A percentile compares a stretch with the other conserved stretches of the same genome.
Conservation (phyloP, 2,113 vertebrate species). For the Ranitomeya imitator region DNA sequence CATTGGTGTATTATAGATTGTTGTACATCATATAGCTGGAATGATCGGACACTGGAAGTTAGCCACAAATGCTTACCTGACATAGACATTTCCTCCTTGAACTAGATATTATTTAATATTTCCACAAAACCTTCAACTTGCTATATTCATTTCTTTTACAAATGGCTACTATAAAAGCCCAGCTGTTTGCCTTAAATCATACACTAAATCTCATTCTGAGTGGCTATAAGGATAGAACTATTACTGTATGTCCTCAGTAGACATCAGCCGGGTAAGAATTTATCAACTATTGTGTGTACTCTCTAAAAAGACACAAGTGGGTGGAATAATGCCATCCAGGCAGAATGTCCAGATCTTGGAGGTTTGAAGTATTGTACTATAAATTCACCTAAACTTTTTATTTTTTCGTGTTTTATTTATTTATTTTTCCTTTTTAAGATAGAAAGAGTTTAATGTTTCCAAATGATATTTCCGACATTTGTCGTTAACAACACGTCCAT, state of each 20-base stretch:
- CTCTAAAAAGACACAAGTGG: not conserved
- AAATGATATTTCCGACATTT: too few relatives aligned
- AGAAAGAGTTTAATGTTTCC: too few relatives aligned
- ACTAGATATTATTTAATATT: conserved; percentile 37
- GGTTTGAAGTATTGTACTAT: not conserved
- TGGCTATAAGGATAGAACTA: not conserved
- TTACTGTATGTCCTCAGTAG: not conserved
- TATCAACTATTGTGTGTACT: conserved; percentile 16
- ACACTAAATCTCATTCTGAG: conserved; percentile 26
- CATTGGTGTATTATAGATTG: conserved; percentile 9
- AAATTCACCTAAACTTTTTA: not conserved
- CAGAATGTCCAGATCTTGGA: not conserved
- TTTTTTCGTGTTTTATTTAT: too few relatives aligned
- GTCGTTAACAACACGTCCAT: too few relatives aligned
- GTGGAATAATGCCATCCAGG: not conserved
- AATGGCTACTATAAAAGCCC: conserved; percentile 16
- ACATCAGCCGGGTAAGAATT: not conserved
- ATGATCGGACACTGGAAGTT: not conserved
- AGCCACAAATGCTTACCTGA: conserved; percentile 35
- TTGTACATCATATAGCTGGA: conserved; percentile 1
- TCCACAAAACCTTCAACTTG: conserved; percentile 10
- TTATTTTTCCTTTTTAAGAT: too few relatives aligned
- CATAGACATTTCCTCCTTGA: conserved; percentile 26
- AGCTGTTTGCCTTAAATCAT: conserved; percentile 36
- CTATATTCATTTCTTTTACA: conserved; percentile 44